A percentile compares a stretch with the other conserved stretches of the same genome.
phyloP scores from a whole-genome alignment of 2,113 vertebrate genomes.

The Leptobrachium leishanense region DNA sequence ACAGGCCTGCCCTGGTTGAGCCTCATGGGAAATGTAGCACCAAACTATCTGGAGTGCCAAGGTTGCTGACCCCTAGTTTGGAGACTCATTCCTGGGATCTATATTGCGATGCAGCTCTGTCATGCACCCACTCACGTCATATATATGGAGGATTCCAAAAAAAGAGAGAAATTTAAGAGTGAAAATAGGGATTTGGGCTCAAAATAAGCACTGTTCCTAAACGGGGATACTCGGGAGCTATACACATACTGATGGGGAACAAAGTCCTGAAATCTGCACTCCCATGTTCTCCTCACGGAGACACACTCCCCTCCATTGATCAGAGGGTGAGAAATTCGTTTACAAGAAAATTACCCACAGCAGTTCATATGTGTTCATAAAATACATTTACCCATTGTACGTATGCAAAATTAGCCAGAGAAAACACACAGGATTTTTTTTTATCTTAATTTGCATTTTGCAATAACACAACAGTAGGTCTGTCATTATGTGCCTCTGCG shows the following conservation, averaged over 20 bases:
- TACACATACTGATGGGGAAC: neutral
- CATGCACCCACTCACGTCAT: too few species aligned
- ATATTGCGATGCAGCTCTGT: too few species aligned
- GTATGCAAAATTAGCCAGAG: neutral
- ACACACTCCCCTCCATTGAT: neutral
- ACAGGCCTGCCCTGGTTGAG: too few species aligned
- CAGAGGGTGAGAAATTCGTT: neutral
- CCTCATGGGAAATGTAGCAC: too few species aligned
- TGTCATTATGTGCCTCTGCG: neutral
- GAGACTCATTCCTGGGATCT: too few species aligned
- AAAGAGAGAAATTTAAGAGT: too few species aligned
- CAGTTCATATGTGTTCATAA: neutral
- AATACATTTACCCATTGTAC: neutral
- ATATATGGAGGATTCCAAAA: too few species aligned
- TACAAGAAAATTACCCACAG: neutral
- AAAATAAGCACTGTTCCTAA: too few species aligned
- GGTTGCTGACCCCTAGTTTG: too few species aligned
- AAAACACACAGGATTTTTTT: neutral
- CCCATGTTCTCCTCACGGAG: neutral
- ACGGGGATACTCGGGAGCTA: too few species aligned
- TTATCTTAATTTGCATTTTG: neutral
- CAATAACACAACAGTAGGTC: neutral
- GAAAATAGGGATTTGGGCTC: too few species aligned
- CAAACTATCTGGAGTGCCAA: too few species aligned
- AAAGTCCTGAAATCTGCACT: neutral